Conservation (phyloP, 2,888 invertebrate species). For the Helleia helle region DNA sequence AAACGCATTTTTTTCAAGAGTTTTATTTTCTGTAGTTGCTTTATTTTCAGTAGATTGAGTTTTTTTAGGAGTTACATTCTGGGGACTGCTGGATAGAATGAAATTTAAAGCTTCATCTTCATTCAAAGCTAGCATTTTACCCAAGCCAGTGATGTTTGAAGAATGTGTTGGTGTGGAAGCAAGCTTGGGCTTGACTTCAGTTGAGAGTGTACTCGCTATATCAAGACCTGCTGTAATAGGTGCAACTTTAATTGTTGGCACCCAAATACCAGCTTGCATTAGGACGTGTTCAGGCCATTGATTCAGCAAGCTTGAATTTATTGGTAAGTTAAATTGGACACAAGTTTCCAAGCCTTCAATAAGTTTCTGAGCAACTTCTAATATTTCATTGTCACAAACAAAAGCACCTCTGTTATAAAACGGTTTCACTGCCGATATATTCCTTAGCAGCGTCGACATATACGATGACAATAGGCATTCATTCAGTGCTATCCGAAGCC, state of each 20-base stretch:
- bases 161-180: conserved; percentile 46
- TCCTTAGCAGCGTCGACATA: conserved; percentile 84
- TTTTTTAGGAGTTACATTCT: conserved; percentile 30
- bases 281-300: conserved; percentile 90
- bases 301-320: conserved; percentile 90
- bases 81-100: conserved; percentile 72
- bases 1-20: conserved; percentile 14
- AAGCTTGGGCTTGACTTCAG: conserved; percentile 58
- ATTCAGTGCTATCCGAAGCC: conserved; percentile 91
- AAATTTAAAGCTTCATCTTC: conserved; percentile 83
- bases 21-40: conserved; percentile 13
- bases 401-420: conserved; percentile 89
- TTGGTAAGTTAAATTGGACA: conserved; percentile 82
- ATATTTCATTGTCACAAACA: conserved; percentile 85
- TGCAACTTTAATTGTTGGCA: conserved; percentile 83
- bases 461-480: conserved; percentile 92
- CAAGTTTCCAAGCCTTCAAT: conserved; percentile 84
- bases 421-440: conserved; percentile 83
- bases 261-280: conserved; percentile 88
- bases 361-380: conserved; percentile 84
- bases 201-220: conserved; percentile 78
- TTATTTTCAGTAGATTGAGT: conserved; percentile 12
- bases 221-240: conserved; percentile 86
- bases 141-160: conserved; percentile 51
- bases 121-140: conserved; percentile 69